Evolutionary conservation across 2,113 vertebrate species (phyloP).

Genomic region (Python bivittatus): DNA sequence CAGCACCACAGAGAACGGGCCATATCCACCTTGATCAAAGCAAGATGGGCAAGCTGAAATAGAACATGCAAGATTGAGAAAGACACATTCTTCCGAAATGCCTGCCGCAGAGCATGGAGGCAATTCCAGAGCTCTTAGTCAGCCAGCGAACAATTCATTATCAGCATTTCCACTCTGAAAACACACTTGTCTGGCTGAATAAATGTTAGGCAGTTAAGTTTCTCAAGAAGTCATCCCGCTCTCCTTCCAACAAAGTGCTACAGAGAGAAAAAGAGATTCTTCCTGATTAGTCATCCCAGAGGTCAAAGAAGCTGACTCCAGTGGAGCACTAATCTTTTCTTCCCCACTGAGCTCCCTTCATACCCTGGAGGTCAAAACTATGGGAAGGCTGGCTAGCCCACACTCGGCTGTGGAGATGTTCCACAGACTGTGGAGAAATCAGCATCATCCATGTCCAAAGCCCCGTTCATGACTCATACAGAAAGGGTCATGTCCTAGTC

Average conservation of each 20-base stretch:
- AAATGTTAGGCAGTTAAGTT: slow-evolving; percentile 34
- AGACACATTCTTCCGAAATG: slow-evolving; percentile 38
- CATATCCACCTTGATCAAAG: background rate
- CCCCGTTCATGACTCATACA: slow-evolving; percentile 69
- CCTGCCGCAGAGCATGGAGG: slow-evolving; percentile 1
- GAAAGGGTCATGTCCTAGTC: slow-evolving; percentile 65
- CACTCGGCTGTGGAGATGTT: slow-evolving; percentile 32
- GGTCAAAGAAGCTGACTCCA: background rate
- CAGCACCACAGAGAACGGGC: too few species aligned
- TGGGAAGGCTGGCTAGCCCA: slow-evolving; percentile 42
- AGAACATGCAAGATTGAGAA: background rate
- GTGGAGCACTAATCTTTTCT: slow-evolving; percentile 32
- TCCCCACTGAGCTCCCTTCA: slow-evolving; percentile 31
- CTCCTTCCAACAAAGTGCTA: background rate
- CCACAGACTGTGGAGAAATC: slow-evolving; percentile 66
- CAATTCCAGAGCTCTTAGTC: slow-evolving; percentile 60
- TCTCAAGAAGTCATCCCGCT: slow-evolving; percentile 46
- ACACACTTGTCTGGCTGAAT: slow-evolving; percentile 21
- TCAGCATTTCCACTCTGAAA: slow-evolving; percentile 49
- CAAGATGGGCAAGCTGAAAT: background rate
- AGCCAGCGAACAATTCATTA: slow-evolving; percentile 50
- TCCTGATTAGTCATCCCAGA: slow-evolving; percentile 59
- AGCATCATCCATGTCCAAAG: slow-evolving; percentile 61
- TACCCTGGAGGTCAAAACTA: slow-evolving; percentile 21
- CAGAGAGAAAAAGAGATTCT: background rate